Percentiles rank a stretch among this genome's conserved stretches.
Evolutionary conservation across 1,140 invertebrate species (phyloP).

Genomic region (Drosophila neocordata): DNA sequence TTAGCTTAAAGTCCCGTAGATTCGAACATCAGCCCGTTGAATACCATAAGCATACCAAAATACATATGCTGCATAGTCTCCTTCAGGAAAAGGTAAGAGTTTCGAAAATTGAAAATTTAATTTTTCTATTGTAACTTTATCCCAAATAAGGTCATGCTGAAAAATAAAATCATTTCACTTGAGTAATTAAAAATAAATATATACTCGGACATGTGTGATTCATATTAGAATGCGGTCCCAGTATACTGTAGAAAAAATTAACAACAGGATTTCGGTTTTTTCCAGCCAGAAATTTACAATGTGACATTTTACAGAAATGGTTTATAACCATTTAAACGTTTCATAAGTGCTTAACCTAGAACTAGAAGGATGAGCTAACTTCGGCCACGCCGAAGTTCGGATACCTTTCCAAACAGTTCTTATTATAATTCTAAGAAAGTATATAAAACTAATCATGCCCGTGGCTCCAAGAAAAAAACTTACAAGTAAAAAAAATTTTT

Average conservation of each 20-base stretch:
- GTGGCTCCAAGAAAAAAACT: no score
- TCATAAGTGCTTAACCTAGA: not conserved
- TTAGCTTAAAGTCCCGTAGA: no score
- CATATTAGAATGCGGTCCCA: constrained; percentile 12
- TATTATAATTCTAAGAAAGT: no score
- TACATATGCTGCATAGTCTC: no score
- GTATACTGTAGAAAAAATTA: not conserved
- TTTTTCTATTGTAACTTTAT: not conserved
- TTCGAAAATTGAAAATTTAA: not conserved
- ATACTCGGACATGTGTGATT: constrained; percentile 24
- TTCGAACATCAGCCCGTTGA: no score
- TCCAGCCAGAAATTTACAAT: constrained; percentile 2
- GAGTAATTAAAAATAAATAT: no score
- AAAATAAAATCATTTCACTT: not conserved
- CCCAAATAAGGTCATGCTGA: not conserved
- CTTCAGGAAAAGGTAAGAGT: not conserved
- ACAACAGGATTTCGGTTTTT: constrained; percentile 17
- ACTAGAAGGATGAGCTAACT: no score
- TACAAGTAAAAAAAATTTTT: no score
- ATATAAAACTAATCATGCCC: no score
- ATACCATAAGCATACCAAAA: no score
- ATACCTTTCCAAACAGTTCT: no score
- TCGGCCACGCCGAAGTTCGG: no score
- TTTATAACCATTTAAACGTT: constrained; percentile 21
- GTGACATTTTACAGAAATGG: constrained; percentile 34